Evolutionary conservation across 2,888 invertebrate species (phyloP).

Genomic region (Pandemis cinnamomeana): DNA sequence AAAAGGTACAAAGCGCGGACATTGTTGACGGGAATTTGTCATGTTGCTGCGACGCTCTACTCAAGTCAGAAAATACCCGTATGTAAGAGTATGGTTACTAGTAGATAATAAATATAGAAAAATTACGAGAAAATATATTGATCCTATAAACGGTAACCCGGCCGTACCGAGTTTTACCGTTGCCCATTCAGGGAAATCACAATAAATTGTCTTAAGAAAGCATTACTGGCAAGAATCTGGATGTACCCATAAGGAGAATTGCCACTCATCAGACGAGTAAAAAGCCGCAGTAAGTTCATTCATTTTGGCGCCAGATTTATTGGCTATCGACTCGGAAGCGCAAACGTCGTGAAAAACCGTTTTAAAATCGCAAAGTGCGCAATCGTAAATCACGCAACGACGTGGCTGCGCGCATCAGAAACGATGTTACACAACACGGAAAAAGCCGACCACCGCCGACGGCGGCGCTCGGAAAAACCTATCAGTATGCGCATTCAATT

Average conservation of each 20-base stretch:
- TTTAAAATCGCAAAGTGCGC: constrained; percentile 70
- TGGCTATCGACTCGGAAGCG: constrained; percentile 71
- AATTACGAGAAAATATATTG: not conserved
- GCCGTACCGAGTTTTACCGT: constrained; percentile 36
- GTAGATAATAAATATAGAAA: not conserved
- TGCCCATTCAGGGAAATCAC: constrained; percentile 50
- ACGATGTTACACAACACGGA: constrained; percentile 73
- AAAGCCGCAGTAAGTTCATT: constrained; percentile 72
- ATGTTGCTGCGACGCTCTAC: not conserved
- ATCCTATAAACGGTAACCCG: constrained; percentile 36
- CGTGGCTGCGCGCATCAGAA: constrained; percentile 64
- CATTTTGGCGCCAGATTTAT: constrained; percentile 82
- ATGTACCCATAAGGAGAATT: constrained; percentile 56
- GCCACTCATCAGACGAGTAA: constrained; percentile 62
- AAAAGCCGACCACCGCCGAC: constrained; percentile 77
- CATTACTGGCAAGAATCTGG: constrained; percentile 57
- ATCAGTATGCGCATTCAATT: constrained; percentile 80
- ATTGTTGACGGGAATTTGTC: not conserved
- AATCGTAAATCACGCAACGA: constrained; percentile 74
- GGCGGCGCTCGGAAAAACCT: constrained; percentile 72
- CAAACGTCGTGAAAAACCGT: constrained; percentile 72
- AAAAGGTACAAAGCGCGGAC: not conserved
- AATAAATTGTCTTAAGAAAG: constrained; percentile 54
- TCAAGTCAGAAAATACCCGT: not conserved
- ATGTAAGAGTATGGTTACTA: no score